These are phyloP conservation scores for Pyrocoelia pectoralis DNA, from an alignment of 2,888 invertebrate species.

Conservation along the genomic window DNA sequence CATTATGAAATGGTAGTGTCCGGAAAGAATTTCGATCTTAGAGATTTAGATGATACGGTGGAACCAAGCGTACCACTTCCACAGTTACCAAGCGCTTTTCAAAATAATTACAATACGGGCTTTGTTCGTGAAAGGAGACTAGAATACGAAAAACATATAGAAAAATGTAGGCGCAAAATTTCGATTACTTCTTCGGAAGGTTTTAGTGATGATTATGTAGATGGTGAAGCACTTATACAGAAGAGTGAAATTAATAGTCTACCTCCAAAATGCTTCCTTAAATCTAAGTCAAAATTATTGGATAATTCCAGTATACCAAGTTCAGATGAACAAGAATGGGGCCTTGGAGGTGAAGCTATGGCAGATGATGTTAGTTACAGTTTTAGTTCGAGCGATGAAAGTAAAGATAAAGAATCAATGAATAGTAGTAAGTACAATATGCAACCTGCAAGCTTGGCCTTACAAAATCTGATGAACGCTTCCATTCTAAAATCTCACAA, in stretches of 20 bases:
- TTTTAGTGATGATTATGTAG: slow-evolving; percentile 52
- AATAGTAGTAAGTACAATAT: slow-evolving; percentile 10
- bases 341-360: slow-evolving; percentile 71
- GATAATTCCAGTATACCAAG: slow-evolving; percentile 58
- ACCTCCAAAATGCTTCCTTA: slow-evolving; percentile 50
- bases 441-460: slow-evolving; percentile 42
- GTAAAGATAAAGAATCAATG: slow-evolving; percentile 51
- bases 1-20: slow-evolving; percentile 78
- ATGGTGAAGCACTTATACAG: slow-evolving; percentile 57
- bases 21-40: slow-evolving; percentile 78
- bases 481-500: slow-evolving; percentile 43
- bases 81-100: slow-evolving; percentile 65
- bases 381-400: slow-evolving; percentile 65
- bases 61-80: slow-evolving; percentile 72
- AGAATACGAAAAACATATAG: slow-evolving; percentile 63
- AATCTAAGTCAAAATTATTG: slow-evolving; percentile 42
- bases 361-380: slow-evolving; percentile 67
- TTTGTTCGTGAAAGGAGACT: slow-evolving; percentile 61
- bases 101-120: slow-evolving; percentile 55
- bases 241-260: slow-evolving; percentile 20
- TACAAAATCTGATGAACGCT: slow-evolving; percentile 47
- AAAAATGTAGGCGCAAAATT: slow-evolving; percentile 51
- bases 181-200: slow-evolving; percentile 56
- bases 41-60: slow-evolving; percentile 68
- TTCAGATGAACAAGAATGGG: slow-evolving; percentile 65